Evolutionary conservation across 1,140 invertebrate genomes (phyloP), one percentile per base, ranked within the genome.

Genomic region (Calephelis nemesis): DNA sequence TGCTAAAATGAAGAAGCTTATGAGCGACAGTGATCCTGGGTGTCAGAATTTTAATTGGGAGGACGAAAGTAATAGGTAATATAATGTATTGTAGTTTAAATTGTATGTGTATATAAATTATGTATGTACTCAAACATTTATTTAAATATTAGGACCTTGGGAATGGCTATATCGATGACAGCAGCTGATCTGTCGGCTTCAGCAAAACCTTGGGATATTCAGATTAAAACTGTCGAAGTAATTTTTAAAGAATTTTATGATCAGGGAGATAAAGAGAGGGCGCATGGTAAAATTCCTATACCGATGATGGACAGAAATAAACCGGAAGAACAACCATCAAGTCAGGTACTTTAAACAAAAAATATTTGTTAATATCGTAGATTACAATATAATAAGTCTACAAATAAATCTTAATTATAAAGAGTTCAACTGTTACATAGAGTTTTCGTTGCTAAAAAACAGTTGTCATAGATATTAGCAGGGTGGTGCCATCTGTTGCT

Each of bases 191-290:
- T 97, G n/a, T 96, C 95, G 66, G 96, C 96, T 3, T 96, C 95
- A 70, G 93, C 96, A 2, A 97, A 97, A 87, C 95, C 96, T 4
- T 97, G 96, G 96, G 93, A 96, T n/a, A 91, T 96, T n/a, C 96
- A 97, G 88, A 93, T 94, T 3, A 94, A 96, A 83, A 97, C 95
- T 0, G 96, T 97, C 1, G 94, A 95, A 83, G 95, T 96, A 6
- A 97, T 97, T 71, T 97, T 97, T 88, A 95, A 97, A 81, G 96
- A 97, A 82, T 97, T 97, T 87, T 97, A 97, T 87, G 94, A 95
- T 73, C 96, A 97, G 91, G 96, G 93, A 42, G 96, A 97, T 83
- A 95, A 94, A 45, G 96, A 97, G 83, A 92, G 94, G 71, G 92
- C 92, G 10, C 93, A 94, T 54, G 96, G 96, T 1, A 92, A 93